phyloP scores from a whole-genome alignment of 2,797 vertebrate species.

The Notolabrus celidotus region DNA sequence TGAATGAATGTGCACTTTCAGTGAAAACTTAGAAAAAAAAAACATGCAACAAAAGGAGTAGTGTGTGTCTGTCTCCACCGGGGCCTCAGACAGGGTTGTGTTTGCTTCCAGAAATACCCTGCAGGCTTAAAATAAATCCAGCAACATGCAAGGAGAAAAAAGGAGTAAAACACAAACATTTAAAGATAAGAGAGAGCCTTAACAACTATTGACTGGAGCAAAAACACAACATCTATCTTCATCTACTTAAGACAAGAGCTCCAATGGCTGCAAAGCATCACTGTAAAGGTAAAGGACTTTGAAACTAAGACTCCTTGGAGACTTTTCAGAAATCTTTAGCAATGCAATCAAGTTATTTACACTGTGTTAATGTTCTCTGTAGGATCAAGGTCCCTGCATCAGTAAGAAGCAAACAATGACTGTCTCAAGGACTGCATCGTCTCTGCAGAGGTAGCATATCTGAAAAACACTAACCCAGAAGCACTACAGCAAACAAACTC shows the following conservation, averaged over 20 bases:
- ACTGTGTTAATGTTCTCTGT: conserved; percentile 17
- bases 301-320: conserved; percentile 15
- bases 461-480: conserved; percentile 43
- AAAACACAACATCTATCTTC: conserved; percentile 68
- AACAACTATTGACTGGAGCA: conserved; percentile 37
- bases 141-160: conserved; percentile 21
- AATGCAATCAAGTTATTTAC: conserved; percentile 12
- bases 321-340: conserved; percentile 12
- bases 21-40: conserved; percentile 16
- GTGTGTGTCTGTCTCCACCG: conserved; percentile 47
- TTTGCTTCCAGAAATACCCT: conserved; percentile 68
- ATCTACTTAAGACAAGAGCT: conserved; percentile 28
- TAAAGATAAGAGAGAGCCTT: conserved; percentile 32
- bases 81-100: conserved; percentile 40
- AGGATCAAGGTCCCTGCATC: conserved; percentile 18
- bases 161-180: conserved; percentile 30
- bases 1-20: conserved; percentile 62
- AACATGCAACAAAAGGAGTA: conserved; percentile 51
- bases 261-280: conserved; percentile 32
- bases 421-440: conserved; percentile 4
- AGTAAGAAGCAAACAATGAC: conserved; percentile 8
- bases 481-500: conserved; percentile 45
- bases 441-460: conserved; percentile 3
- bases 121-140: conserved; percentile 62
- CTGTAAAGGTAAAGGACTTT: conserved; percentile 14